These are phyloP conservation scores for Cylloceria caligata DNA, from an alignment of 2,888 invertebrate species.

Conservation along the genomic window DNA sequence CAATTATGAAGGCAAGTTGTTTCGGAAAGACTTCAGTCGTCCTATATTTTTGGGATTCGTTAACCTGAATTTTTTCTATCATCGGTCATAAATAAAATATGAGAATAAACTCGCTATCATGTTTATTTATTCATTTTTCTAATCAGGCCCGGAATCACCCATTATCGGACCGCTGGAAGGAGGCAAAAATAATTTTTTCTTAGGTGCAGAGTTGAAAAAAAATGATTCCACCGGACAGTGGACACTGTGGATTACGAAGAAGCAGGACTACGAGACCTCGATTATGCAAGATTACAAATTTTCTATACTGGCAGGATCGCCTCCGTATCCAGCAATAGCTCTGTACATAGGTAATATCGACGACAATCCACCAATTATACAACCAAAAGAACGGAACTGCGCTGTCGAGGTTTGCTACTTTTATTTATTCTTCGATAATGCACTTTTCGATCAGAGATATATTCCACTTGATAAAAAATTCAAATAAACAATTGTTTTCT, in stretches of 20 bases:
- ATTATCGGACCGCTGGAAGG: slow-evolving; percentile 61
- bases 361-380: slow-evolving; percentile 86
- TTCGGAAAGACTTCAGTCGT: background rate
- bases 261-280: slow-evolving; percentile 86
- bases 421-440: background rate
- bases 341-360: slow-evolving; percentile 86
- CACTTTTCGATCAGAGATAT: background rate
- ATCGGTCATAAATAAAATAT: too few relatives aligned
- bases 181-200: slow-evolving; percentile 65
- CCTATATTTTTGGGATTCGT: too few relatives aligned
- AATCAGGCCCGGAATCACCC: slow-evolving; percentile 59
- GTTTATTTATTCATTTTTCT: background rate
- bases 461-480: background rate
- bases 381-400: slow-evolving; percentile 83
- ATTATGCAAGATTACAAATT: slow-evolving; percentile 85
- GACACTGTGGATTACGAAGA: slow-evolving; percentile 78
- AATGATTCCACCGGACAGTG: slow-evolving; percentile 64
- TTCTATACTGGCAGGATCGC: slow-evolving; percentile 76
- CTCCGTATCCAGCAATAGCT: slow-evolving; percentile 73
- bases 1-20: slow-evolving; percentile 84
- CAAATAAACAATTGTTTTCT: background rate
- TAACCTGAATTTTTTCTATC: too few relatives aligned
- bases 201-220: slow-evolving; percentile 68
- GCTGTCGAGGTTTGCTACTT: slow-evolving; percentile 81
- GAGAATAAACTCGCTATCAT: too few relatives aligned